phyloP scores from a whole-genome alignment of 1,140 invertebrate genomes.

The Philotrypesis tridentata region DNA sequence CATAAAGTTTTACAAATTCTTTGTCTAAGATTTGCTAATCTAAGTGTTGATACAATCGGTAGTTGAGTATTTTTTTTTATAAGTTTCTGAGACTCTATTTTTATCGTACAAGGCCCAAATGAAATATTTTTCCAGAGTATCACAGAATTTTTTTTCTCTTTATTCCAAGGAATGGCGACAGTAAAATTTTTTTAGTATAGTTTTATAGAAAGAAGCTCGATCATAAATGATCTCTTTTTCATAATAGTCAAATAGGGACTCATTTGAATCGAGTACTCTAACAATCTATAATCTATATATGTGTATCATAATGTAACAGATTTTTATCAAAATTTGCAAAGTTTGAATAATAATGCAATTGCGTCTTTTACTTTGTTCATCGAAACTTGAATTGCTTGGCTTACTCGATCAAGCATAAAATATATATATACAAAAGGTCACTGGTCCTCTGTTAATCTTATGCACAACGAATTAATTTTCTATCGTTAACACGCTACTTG shows the following conservation, averaged over 20 bases:
- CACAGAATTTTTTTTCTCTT: constrained; percentile 46
- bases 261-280: constrained; percentile 18
- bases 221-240: constrained; percentile 15
- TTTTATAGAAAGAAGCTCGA: constrained; percentile 22
- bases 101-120: constrained; percentile 38
- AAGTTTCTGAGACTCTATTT: constrained; percentile 14
- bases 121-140: constrained; percentile 37
- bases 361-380: constrained; percentile 33
- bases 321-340: constrained; percentile 41
- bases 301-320: constrained; percentile 22
- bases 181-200: constrained; percentile 28
- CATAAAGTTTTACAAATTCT: constrained; percentile 46
- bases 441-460: constrained; percentile 43
- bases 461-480: constrained; percentile 31
- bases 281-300: constrained; percentile 12
- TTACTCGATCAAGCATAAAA: constrained; percentile 35
- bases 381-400: constrained; percentile 23
- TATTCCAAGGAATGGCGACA: constrained; percentile 26
- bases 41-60: constrained; percentile 29
- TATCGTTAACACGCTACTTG: constrained; percentile 16
- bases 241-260: constrained; percentile 11
- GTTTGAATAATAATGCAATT: constrained; percentile 12
- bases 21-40: constrained; percentile 29
- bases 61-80: constrained; percentile 36
- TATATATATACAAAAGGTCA: constrained; percentile 47